phyloP scores from a whole-genome alignment of 2,797 vertebrate genomes.

The Acipenser oxyrinchus region DNA sequence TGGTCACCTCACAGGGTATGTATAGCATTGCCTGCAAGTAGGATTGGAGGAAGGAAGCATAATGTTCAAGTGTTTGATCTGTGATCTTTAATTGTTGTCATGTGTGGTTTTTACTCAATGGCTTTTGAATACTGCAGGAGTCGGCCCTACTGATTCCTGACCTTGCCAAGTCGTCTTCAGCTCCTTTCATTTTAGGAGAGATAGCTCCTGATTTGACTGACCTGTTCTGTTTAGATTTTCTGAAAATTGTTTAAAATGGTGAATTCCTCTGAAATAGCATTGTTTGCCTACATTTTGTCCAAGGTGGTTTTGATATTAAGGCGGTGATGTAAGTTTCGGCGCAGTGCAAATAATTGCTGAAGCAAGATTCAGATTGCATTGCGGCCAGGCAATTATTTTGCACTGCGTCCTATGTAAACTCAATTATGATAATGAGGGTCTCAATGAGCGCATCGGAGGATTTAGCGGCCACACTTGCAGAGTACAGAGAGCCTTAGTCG shows the following conservation, averaged over 20 bases:
- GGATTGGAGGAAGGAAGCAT: constrained; percentile 64
- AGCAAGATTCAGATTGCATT: too few relatives aligned
- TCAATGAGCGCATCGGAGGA: too few relatives aligned
- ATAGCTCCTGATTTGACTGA: constrained; percentile 11
- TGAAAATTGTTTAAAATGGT: not conserved
- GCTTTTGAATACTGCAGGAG: constrained; percentile 62
- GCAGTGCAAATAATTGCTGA: too few relatives aligned
- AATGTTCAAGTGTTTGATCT: constrained; percentile 61
- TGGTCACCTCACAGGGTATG: constrained; percentile 67
- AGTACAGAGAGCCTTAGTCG: too few relatives aligned
- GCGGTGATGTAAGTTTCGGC: too few relatives aligned
- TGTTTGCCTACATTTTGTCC: too few relatives aligned
- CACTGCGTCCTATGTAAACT: too few relatives aligned
- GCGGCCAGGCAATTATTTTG: too few relatives aligned
- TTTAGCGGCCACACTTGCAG: too few relatives aligned
- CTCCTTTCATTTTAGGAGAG: constrained; percentile 13
- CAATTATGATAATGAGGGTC: too few relatives aligned
- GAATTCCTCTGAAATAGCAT: too few relatives aligned
- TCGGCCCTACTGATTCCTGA: constrained; percentile 4
- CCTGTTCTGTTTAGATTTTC: constrained; percentile 16
- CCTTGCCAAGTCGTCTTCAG: constrained; percentile 13
- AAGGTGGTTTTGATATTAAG: too few relatives aligned
- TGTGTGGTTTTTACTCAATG: constrained; percentile 55
- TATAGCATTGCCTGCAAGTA: constrained; percentile 69
- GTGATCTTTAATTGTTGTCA: constrained; percentile 75